A percentile compares a stretch with the other conserved stretches of the same genome.
Evolutionary conservation across 2,113 vertebrate species (phyloP).

Genomic region (Platysteira castanea): DNA sequence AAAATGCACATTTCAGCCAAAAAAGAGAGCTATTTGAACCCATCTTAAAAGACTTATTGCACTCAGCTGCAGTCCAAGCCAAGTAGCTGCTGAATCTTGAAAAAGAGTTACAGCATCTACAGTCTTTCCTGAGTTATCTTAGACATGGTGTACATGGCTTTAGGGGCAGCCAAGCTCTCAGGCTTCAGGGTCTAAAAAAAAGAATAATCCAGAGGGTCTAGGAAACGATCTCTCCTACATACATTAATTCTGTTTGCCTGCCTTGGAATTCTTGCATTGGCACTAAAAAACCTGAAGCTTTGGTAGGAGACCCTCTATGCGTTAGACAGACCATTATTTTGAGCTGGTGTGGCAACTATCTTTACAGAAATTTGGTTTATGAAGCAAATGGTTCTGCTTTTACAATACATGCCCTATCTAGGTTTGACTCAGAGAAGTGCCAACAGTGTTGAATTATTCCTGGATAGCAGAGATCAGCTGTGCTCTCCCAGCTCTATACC

Average conservation of each 20-base stretch:
- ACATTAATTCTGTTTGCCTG: neutral
- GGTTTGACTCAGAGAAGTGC: neutral
- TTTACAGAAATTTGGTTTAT: neutral
- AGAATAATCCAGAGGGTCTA: neutral
- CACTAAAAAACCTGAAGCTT: neutral
- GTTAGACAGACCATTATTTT: neutral
- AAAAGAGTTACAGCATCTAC: neutral
- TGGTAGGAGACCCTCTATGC: accelerated
- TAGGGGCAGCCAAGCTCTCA: neutral
- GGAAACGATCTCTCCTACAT: accelerated
- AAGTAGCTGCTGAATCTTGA: neutral
- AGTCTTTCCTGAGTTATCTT: neutral
- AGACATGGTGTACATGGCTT: neutral
- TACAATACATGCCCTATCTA: neutral
- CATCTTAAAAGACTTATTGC: neutral
- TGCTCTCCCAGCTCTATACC: neutral
- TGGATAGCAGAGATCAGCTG: neutral
- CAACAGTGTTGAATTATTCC: neutral
- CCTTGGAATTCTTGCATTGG: neutral
- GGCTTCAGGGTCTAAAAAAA: neutral
- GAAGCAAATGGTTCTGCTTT: neutral
- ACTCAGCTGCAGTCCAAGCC: neutral
- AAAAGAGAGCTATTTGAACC: neutral
- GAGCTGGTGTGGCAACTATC: neutral
- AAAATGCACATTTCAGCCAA: neutral